These are phyloP conservation scores for Casuarius casuarius DNA, from an alignment of 2,113 vertebrate genomes.

Conservation along the genomic window DNA sequence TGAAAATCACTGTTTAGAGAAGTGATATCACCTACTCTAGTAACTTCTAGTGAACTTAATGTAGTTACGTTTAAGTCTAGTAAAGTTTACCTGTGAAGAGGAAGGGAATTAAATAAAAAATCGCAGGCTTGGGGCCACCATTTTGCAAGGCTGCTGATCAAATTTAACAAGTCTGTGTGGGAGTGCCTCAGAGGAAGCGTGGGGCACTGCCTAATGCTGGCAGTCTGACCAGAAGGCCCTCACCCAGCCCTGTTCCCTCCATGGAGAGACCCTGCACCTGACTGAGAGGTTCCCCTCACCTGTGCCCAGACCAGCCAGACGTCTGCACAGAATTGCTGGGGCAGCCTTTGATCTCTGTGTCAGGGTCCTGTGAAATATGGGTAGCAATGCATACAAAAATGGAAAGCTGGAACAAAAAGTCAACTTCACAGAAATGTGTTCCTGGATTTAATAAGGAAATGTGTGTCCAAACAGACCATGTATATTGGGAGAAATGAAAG, in stretches of 20 bases:
- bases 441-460: too few species aligned
- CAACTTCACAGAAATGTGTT: too few species aligned
- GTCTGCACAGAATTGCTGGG: background rate
- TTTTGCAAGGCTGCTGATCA: background rate
- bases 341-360: background rate
- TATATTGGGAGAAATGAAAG: too few species aligned
- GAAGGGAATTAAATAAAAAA: too few species aligned
- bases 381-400: too few species aligned
- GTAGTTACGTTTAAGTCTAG: too few species aligned
- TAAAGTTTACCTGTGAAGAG: background rate
- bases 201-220: background rate
- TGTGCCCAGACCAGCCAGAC: background rate
- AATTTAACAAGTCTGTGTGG: background rate
- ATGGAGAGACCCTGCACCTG: background rate
- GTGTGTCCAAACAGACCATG: too few species aligned
- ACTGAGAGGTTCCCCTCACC: too few species aligned
- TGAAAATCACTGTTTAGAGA: background rate
- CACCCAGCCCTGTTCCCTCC: background rate
- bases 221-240: background rate
- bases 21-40: background rate
- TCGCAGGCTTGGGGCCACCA: background rate
- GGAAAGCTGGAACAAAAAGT: too few species aligned
- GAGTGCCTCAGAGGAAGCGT: background rate
- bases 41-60: background rate
- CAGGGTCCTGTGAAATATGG: background rate